Conservation (phyloP, 2,797 vertebrate species). For the Anomalospiza imberbis region DNA sequence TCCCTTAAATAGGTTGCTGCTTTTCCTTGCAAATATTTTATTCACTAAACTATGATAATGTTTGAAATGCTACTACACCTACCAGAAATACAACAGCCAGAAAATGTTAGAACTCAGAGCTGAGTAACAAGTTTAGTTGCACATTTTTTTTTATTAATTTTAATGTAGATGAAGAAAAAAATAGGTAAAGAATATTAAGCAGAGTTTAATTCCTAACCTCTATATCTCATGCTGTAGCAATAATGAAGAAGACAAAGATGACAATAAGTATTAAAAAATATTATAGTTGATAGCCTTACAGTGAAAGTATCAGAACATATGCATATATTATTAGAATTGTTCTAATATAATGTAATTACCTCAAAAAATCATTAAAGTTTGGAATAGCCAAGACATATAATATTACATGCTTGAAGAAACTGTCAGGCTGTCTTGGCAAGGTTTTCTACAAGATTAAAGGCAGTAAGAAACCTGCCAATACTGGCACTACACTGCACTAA, state of each 20-base stretch:
- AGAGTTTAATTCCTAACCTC: background rate
- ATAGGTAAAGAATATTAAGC: background rate
- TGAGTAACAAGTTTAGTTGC: background rate
- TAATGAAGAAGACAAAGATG: background rate
- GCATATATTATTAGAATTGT: background rate
- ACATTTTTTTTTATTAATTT: background rate
- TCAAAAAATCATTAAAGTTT: background rate
- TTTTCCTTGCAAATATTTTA: background rate
- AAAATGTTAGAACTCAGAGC: background rate
- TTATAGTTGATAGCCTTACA: background rate
- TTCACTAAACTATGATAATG: background rate
- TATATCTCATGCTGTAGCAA: background rate
- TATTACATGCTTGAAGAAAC: background rate
- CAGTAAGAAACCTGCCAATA: background rate
- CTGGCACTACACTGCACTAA: background rate
- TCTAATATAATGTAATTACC: background rate
- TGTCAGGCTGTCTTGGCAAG: background rate
- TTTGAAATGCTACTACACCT: background rate
- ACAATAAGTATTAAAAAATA: background rate
- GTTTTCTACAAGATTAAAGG: background rate
- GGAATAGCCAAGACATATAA: background rate
- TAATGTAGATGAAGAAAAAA: background rate
- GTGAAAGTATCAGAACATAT: background rate
- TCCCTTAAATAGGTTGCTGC: background rate
- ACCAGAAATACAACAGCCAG: background rate